Conservation (phyloP, 2,113 vertebrate genomes). For the Scomber japonicus region DNA sequence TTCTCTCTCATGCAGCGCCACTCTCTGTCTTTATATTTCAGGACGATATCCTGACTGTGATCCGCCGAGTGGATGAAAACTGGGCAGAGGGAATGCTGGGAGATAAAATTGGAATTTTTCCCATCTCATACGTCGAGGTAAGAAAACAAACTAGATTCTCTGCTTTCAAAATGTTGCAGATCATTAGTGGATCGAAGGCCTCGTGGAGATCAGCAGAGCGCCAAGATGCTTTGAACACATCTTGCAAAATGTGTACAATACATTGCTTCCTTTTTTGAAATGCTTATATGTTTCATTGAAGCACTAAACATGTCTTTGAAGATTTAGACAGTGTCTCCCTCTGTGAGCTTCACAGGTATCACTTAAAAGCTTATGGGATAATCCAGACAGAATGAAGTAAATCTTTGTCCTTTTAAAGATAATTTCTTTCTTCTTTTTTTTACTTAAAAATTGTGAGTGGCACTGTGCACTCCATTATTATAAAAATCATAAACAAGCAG, state of each 20-base stretch:
- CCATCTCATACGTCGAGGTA: conserved; percentile 99
- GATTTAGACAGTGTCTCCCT: conserved; percentile 34
- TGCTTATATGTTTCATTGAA: conserved; percentile 35
- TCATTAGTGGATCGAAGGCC: neutral
- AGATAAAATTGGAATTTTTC: conserved; percentile 99
- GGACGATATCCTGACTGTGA: conserved; percentile 98
- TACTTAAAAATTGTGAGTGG: conserved; percentile 6
- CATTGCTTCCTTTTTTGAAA: conserved; percentile 36
- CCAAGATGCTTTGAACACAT: conserved; percentile 8
- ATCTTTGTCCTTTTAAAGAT: conserved; percentile 43
- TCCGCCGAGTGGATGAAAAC: conserved; percentile 98
- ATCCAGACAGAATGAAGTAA: conserved; percentile 35
- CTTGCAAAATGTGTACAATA: conserved; percentile 16
- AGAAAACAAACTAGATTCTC: conserved; percentile 54
- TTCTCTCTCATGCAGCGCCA: conserved; percentile 18
- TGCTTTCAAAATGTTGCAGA: neutral
- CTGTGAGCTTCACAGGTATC: conserved; percentile 33
- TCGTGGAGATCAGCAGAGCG: neutral
- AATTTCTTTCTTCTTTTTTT: conserved; percentile 11
- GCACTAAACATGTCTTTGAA: conserved; percentile 56
- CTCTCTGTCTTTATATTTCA: conserved; percentile 67
- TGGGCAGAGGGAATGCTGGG: conserved; percentile 99
- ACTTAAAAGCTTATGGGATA: conserved; percentile 41
- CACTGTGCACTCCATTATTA: neutral
- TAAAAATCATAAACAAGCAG: conserved; percentile 11